Conservation (phyloP, 2,797 vertebrate species). For the Lepilemur septentrionalis region DNA sequence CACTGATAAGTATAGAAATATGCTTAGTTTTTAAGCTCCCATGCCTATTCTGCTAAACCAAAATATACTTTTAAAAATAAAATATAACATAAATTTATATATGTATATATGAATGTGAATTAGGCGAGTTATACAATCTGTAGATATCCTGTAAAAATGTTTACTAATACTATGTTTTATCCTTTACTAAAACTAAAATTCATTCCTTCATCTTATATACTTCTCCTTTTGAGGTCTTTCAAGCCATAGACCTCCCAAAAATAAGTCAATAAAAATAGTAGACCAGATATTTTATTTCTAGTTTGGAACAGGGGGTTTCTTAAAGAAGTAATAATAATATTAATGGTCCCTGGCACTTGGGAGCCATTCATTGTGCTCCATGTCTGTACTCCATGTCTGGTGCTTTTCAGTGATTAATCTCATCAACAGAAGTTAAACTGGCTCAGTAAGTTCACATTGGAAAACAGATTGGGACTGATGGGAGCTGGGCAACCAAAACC, state of each 20-base stretch:
- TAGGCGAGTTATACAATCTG: not conserved
- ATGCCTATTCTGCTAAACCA: not conserved
- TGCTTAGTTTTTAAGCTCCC: not conserved
- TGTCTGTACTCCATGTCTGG: not conserved
- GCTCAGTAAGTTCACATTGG: not conserved
- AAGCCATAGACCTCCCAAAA: not conserved
- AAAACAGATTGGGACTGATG: not conserved
- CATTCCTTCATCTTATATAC: not conserved
- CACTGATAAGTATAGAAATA: not conserved
- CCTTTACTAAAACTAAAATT: conserved; percentile 3
- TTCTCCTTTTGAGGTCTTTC: not conserved
- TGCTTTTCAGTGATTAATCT: not conserved
- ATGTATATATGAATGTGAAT: not conserved
- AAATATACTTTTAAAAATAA: conserved; percentile 7
- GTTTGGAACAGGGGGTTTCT: not conserved
- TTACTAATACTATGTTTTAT: not conserved
- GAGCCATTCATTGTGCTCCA: not conserved
- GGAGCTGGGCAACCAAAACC: not conserved
- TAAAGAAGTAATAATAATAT: not conserved
- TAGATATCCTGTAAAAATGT: not conserved
- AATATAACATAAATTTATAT: not conserved
- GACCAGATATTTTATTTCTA: conserved; percentile 19
- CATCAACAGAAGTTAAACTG: not conserved
- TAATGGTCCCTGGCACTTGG: not conserved
- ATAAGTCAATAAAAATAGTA: not conserved